phyloP scores from a whole-genome alignment of 2,113 vertebrate species.

The Ochotona curzoniae region DNA sequence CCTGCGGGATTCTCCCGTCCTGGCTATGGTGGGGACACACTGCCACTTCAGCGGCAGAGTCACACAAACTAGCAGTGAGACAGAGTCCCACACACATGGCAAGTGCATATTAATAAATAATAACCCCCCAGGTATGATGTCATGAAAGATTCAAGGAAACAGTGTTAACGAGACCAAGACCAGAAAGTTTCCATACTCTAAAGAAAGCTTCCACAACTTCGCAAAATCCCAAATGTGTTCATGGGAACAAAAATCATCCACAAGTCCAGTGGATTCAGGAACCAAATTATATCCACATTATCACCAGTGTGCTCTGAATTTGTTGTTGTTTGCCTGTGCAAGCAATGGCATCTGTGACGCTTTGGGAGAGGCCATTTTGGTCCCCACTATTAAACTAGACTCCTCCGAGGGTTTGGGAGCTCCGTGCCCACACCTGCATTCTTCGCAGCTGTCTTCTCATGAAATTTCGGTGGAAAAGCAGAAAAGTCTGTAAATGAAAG shows the following conservation, averaged over 20 bases:
- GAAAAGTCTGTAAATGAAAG: not conserved
- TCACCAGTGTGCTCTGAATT: slow-evolving; percentile 29
- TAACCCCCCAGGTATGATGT: not conserved
- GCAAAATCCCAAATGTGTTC: slow-evolving; percentile 59
- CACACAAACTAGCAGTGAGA: not conserved
- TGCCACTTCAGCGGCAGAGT: not conserved
- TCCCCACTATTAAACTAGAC: not conserved
- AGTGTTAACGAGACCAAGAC: not conserved
- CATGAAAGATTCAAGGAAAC: not conserved
- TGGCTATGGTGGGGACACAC: not conserved
- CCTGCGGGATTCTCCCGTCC: not conserved
- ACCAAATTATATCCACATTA: slow-evolving; percentile 73
- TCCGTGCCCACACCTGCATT: fast-evolving
- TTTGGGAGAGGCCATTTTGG: not conserved
- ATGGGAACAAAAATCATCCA: slow-evolving; percentile 55
- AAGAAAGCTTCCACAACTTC: slow-evolving; percentile 60
- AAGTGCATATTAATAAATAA: not conserved
- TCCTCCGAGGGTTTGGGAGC: no score
- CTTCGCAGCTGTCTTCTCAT: not conserved
- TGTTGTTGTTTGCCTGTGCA: not conserved
- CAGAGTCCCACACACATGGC: not conserved
- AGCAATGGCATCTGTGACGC: not conserved
- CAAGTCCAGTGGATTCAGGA: not conserved
- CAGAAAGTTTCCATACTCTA: slow-evolving; percentile 3
- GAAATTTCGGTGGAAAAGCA: not conserved